These are phyloP conservation scores for Chamaetylas fuelleborni DNA, from an alignment of 2,113 vertebrate genomes.

Conservation along the genomic window DNA sequence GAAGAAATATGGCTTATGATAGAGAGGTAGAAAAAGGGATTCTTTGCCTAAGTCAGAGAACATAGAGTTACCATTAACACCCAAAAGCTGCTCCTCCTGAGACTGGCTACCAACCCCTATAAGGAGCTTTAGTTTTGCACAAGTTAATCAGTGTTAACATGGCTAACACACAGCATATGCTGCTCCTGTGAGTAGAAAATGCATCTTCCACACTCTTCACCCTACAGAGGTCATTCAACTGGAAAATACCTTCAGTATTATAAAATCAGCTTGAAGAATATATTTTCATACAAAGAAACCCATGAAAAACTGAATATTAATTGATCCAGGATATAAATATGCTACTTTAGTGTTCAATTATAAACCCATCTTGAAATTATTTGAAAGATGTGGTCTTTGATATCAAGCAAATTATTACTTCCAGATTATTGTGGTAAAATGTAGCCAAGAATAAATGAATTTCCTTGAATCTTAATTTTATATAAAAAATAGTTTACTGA, in stretches of 20 bases:
- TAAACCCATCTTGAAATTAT: background rate
- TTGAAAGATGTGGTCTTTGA: background rate
- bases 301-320: background rate
- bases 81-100: background rate
- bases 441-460: background rate
- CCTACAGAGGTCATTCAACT: background rate
- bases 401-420: background rate
- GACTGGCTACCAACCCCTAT: background rate
- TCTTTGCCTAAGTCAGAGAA: background rate
- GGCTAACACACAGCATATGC: fast-evolving
- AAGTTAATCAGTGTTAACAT: background rate
- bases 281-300: background rate
- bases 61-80: background rate
- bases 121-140: background rate
- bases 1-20: background rate
- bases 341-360: background rate
- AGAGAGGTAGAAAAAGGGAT: background rate
- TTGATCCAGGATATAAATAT: background rate
- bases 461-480: background rate
- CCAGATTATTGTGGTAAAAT: background rate
- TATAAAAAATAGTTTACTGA: background rate
- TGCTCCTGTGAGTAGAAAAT: background rate
- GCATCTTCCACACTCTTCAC: background rate
- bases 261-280: background rate
- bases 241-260: background rate